Conservation (phyloP, 2,113 vertebrate species). For the Dromiciops gliroides region DNA sequence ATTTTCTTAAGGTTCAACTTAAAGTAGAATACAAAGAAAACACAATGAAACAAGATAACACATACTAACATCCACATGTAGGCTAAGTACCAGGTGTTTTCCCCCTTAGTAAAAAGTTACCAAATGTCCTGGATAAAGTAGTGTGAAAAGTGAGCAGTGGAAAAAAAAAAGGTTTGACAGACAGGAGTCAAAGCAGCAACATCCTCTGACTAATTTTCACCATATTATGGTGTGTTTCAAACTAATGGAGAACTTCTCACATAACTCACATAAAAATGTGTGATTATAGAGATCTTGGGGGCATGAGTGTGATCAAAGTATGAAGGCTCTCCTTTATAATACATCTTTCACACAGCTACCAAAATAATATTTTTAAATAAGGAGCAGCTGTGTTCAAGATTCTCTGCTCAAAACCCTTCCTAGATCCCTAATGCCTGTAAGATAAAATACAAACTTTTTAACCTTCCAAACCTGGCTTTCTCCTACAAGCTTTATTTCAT, state of each 20-base stretch:
- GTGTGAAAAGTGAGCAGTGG: neutral
- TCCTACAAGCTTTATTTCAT: neutral
- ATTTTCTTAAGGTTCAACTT: slow-evolving; percentile 22
- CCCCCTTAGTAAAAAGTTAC: neutral
- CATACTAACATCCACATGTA: neutral
- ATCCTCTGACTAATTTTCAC: slow-evolving; percentile 27
- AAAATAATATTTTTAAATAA: too few species aligned
- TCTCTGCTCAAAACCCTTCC: slow-evolving; percentile 6
- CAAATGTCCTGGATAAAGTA: neutral
- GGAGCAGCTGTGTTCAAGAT: too few species aligned
- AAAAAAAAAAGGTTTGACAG: neutral
- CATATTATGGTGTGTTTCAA: slow-evolving; percentile 30
- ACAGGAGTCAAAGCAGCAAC: neutral
- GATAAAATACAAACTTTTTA: neutral
- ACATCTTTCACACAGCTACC: neutral
- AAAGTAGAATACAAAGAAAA: neutral
- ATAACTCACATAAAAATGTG: slow-evolving; percentile 1
- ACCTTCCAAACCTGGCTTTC: neutral
- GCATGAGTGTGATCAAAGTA: too few species aligned
- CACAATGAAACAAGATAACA: slow-evolving; percentile 2
- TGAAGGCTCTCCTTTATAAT: neutral
- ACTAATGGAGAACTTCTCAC: slow-evolving; percentile 26
- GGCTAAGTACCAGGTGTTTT: neutral
- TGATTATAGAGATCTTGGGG: neutral
- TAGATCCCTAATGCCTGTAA: neutral